Evolutionary conservation across 64 coral and sea anemone species (phyloP).

Genomic region (Catalaphyllia jardinei): DNA sequence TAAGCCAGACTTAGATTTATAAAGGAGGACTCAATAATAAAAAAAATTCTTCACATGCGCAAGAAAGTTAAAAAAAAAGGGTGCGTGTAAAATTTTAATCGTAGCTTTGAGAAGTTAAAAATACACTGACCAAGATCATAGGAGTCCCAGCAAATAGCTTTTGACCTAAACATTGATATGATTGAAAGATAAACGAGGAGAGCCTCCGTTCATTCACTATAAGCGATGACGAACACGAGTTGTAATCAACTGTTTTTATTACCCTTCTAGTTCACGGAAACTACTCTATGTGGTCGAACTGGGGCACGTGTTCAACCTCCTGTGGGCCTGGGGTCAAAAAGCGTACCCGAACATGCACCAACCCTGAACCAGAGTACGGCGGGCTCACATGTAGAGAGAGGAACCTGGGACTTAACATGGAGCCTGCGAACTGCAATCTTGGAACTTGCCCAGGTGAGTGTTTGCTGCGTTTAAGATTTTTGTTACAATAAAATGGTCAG

Average conservation of each 20-base stretch:
- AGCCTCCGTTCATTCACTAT: too few species aligned
- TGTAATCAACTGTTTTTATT: neutral
- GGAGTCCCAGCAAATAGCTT: too few species aligned
- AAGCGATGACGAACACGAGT: neutral
- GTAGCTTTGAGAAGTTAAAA: too few species aligned
- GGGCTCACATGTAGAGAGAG: conserved; percentile 81
- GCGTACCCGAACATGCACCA: conserved; percentile 79
- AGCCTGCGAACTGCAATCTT: conserved; percentile 57
- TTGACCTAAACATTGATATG: too few species aligned
- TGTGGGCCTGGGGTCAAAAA: conserved; percentile 87
- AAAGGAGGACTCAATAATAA: too few species aligned
- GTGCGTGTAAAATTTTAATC: neutral
- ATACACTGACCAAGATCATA: too few species aligned
- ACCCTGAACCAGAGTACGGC: conserved; percentile 88
- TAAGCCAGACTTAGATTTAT: too few species aligned
- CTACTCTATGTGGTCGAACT: conserved; percentile 84
- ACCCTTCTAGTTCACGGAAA: conserved; percentile 74
- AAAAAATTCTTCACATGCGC: too few species aligned
- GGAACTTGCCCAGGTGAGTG: conserved; percentile 79
- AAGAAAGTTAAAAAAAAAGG: too few species aligned
- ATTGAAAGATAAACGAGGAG: too few species aligned
- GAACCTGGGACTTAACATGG: conserved; percentile 75
- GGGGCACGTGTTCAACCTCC: conserved; percentile 75
- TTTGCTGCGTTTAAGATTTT: neutral
- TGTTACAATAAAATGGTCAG: neutral